phyloP scores from a whole-genome alignment of 2,797 vertebrate genomes.

The Alectoris magna region DNA sequence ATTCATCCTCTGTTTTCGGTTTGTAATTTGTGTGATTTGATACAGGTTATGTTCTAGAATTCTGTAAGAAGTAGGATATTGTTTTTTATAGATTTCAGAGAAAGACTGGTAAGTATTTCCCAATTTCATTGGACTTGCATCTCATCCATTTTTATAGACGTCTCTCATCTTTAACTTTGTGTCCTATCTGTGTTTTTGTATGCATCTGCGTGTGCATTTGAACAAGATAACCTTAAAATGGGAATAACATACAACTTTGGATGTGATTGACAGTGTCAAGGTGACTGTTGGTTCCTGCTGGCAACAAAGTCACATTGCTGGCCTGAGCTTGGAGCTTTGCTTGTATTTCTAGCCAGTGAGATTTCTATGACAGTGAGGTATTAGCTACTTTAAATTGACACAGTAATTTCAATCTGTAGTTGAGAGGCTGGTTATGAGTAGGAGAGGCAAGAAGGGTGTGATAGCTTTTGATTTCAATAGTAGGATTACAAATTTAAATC shows the following conservation, averaged over 20 bases:
- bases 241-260: not conserved
- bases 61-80: not conserved
- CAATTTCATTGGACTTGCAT: not conserved
- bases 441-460: not conserved
- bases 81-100: not conserved
- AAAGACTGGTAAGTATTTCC: not conserved
- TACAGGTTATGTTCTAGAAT: not conserved
- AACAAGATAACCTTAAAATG: not conserved
- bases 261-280: not conserved
- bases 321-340: not conserved
- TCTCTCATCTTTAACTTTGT: not conserved
- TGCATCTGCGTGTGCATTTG: not conserved
- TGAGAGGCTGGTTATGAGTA: not conserved
- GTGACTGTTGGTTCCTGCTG: not conserved
- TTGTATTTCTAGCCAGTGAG: not conserved
- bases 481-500: not conserved
- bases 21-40: not conserved
- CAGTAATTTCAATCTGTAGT: not conserved
- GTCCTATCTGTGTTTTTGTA: fast-evolving
- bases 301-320: fast-evolving
- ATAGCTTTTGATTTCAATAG: not conserved
- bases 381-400: not conserved
- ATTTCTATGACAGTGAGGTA: not conserved
- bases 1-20: not conserved
- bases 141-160: not conserved